Percentiles rank a stretch among this genome's conserved stretches.
Evolutionary conservation across 2,888 invertebrate genomes (phyloP).

Genomic region (Sphecodes monilicornis): DNA sequence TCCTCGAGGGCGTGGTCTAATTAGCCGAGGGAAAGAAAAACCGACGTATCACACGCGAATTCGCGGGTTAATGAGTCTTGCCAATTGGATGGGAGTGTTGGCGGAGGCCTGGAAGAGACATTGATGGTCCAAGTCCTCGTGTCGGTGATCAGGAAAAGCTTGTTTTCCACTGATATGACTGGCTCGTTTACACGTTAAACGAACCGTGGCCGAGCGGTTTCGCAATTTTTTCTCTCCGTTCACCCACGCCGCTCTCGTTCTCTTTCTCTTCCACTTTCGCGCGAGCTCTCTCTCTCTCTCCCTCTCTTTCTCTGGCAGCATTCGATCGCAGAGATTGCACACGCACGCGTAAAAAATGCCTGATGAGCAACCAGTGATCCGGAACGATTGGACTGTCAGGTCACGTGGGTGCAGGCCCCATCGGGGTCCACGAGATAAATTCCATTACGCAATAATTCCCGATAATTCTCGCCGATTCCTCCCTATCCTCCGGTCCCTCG

Average conservation of each 20-base stretch:
- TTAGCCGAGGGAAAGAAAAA: background rate
- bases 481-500: background rate
- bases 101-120: background rate
- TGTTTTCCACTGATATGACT: slow-evolving; percentile 48
- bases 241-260: background rate
- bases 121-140: background rate
- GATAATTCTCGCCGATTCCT: slow-evolving; percentile 43
- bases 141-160: slow-evolving; percentile 42
- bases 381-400: slow-evolving; percentile 44
- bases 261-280: background rate
- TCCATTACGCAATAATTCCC: slow-evolving; percentile 47
- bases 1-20: background rate
- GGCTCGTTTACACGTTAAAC: slow-evolving; percentile 56
- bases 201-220: slow-evolving; percentile 40
- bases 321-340: slow-evolving; percentile 49
- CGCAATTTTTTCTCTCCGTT: slow-evolving; percentile 39
- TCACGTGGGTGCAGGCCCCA: background rate
- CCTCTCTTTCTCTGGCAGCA: background rate
- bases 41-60: background rate
- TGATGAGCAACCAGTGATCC: slow-evolving; percentile 46
- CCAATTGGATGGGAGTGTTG: background rate
- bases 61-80: background rate
- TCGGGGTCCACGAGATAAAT: slow-evolving; percentile 29
- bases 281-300: background rate
- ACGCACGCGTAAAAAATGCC: slow-evolving; percentile 58